These are phyloP conservation scores for Zapus hudsonius DNA, from an alignment of 2,113 vertebrate species.

Conservation along the genomic window DNA sequence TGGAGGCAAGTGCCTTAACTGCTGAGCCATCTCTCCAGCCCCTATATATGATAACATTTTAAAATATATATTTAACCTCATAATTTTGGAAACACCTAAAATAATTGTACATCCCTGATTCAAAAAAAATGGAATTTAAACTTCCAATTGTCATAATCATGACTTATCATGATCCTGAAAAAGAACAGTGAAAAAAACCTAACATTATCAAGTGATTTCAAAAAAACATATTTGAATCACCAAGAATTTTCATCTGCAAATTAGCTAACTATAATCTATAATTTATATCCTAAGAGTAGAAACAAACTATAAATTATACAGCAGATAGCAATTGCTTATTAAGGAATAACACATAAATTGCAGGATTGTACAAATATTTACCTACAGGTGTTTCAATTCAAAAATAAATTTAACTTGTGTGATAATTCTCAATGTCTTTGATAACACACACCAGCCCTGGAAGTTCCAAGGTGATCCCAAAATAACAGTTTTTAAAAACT, in stretches of 20 bases:
- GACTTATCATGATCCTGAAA: slow-evolving; percentile 41
- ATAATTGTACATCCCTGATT: not conserved
- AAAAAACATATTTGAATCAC: slow-evolving; percentile 30
- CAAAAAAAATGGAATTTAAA: slow-evolving; percentile 28
- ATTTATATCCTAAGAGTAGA: slow-evolving; percentile 28
- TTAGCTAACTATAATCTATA: slow-evolving; percentile 39
- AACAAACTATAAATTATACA: slow-evolving; percentile 52
- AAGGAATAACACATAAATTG: not conserved
- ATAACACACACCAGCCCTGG: not conserved
- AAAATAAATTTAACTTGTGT: not conserved
- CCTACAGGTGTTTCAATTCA: not conserved
- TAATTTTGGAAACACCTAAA: not conserved
- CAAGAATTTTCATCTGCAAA: slow-evolving; percentile 27
- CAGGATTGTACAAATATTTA: slow-evolving; percentile 9
- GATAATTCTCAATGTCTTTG: not conserved
- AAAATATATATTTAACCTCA: no score
- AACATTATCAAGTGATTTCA: slow-evolving; percentile 52
- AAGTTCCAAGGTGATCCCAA: not conserved
- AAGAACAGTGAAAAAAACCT: slow-evolving; percentile 7
- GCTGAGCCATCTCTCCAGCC: no score
- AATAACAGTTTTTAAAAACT: not conserved
- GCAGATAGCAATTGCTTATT: slow-evolving; percentile 34
- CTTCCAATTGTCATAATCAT: slow-evolving; percentile 4
- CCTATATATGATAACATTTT: no score
- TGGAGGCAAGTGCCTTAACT: no score